A percentile compares a stretch with the other conserved stretches of the same genome.
phyloP scores from a whole-genome alignment of 2,113 vertebrate species.

The Tretioscincus oriximinensis region DNA sequence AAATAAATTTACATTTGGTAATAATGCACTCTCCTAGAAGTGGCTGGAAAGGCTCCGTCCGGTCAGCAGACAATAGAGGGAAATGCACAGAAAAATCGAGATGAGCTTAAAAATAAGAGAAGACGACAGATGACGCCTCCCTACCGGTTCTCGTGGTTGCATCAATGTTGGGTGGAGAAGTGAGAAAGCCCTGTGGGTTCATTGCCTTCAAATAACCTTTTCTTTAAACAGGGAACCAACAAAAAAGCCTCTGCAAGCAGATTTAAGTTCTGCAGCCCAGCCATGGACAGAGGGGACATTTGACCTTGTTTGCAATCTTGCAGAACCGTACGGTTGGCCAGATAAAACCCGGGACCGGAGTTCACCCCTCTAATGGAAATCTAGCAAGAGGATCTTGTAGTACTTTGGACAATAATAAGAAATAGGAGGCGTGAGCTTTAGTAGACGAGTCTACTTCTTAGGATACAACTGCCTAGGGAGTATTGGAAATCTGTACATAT shows the following conservation, averaged over 20 bases:
- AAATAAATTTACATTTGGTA: conserved; percentile 47
- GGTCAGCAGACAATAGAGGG: not conserved
- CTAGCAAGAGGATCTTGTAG: too few species aligned
- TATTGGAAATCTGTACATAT: too few species aligned
- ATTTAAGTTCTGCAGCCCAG: not conserved
- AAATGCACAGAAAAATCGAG: not conserved
- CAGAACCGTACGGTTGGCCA: too few species aligned
- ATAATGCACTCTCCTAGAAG: conserved; percentile 17
- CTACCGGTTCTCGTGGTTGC: not conserved
- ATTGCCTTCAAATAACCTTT: not conserved
- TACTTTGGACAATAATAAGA: too few species aligned
- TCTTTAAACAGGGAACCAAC: not conserved
- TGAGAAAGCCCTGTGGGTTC: not conserved
- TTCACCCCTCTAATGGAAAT: too few species aligned
- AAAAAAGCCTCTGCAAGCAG: too few species aligned
- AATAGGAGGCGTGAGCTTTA: too few species aligned
- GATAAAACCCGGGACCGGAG: too few species aligned
- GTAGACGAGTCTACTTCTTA: too few species aligned
- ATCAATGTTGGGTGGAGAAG: not conserved
- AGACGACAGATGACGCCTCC: not conserved
- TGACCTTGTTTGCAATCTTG: too few species aligned
- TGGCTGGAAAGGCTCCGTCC: not conserved
- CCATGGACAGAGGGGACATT: not conserved
- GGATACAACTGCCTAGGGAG: too few species aligned
- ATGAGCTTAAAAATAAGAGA: not conserved